Evolutionary conservation across 2,888 invertebrate species (phyloP), one percentile per base, ranked within the genome.

Genomic region (Dryococelus australis): DNA sequence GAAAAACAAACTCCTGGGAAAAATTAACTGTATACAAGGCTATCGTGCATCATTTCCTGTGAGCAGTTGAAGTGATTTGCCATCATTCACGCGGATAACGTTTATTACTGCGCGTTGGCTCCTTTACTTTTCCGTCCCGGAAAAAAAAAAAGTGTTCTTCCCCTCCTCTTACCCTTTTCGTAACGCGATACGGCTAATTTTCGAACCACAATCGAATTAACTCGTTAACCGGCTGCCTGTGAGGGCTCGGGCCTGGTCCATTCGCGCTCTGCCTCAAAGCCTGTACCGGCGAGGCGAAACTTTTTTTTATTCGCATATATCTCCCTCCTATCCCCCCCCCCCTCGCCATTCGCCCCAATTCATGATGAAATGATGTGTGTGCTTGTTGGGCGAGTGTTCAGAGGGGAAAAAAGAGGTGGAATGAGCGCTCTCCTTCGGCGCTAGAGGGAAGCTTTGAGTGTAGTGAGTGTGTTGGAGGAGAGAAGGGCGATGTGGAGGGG

Each of bases 161-260:
- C 65, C 65, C 65, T 65, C 16, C 20, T 24, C 65, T 12, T 12
- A 47, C 47, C 47, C 9, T 12, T 47, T 12, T 47, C 47, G 65
- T 65, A 65, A 65, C 65, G 16, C 65, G 65, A 65, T 65, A 65
- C 65, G 65, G 65, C 65, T 65, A 65, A 65, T 65, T 65, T 65
- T 65, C 65, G 65, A 65, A 24, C 65, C 65, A 24, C 65, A 65
- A 65, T 65, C 16, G 8, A 65, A 65, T 65, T 65, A 65, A 65
- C 65, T 24, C 65, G 65, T 24, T 24, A 20, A 16, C 65, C 65
- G 65, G 65, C 24, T 6, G 65, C 65, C 65, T 24, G 13, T 13
- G 65, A 65, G 65, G 65, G 65, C 6, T 47, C 47, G 12, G 47
- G 12, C 47, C 16, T 65, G 65, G 24, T 16, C 65, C 65, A 13